Evolutionary conservation across 30 jellyfish, hydroid and myxozoan genomes (phyloP).

Genomic region (Chrysaora quinquecirrha): DNA sequence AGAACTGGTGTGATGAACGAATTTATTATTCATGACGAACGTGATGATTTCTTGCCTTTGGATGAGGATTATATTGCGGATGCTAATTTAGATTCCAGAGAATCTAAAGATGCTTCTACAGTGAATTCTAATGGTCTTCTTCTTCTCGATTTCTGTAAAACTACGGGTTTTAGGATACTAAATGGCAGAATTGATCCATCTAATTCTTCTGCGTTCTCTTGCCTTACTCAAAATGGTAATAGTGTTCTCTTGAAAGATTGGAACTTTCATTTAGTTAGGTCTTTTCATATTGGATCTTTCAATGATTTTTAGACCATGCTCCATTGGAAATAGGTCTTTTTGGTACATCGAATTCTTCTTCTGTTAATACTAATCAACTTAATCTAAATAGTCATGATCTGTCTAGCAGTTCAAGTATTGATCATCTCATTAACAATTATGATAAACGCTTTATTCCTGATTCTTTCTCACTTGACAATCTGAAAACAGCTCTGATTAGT

Average conservation of each 20-base stretch:
- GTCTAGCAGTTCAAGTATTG: background rate
- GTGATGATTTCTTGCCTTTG: constrained; percentile 46
- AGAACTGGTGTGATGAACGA: constrained; percentile 10
- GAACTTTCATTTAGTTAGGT: too few species aligned
- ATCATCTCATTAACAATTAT: too few species aligned
- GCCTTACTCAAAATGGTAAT: background rate
- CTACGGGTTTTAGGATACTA: background rate
- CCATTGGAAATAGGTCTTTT: background rate
- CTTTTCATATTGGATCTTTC: too few species aligned
- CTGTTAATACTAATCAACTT: too few species aligned
- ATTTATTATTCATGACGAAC: constrained; percentile 33
- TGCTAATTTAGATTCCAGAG: background rate
- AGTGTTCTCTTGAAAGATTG: too few species aligned
- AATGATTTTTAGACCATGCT: background rate
- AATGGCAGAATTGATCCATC: background rate
- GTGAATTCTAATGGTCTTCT: background rate
- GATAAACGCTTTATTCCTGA: too few species aligned
- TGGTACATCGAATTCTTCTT: too few species aligned
- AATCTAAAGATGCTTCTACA: background rate
- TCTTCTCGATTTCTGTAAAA: background rate
- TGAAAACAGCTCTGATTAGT: too few species aligned
- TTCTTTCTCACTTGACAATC: too few species aligned
- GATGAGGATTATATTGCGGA: constrained; percentile 40
- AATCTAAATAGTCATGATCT: too few species aligned
- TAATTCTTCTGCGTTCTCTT: background rate